A percentile compares a stretch with the other conserved stretches of the same genome.
Evolutionary conservation across 1,140 invertebrate genomes (phyloP).

Genomic region (Leptopilina boulardi): DNA sequence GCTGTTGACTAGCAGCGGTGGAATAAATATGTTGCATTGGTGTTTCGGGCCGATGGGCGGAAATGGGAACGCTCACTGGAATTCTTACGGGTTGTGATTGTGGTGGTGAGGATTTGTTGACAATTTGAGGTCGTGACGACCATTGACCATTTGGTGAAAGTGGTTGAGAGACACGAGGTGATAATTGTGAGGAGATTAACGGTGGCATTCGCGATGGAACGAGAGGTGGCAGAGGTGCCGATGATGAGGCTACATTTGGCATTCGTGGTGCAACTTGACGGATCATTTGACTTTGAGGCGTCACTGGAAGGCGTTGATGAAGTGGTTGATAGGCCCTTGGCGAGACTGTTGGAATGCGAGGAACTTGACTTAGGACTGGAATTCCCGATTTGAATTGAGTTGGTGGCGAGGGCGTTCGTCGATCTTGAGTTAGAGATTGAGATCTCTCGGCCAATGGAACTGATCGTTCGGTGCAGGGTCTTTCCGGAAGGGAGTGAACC

Average conservation of each 20-base stretch:
- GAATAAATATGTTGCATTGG: conserved; percentile 69
- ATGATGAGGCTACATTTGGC: conserved; percentile 48
- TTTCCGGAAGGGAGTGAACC: too few relatives aligned
- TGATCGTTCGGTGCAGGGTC: too few relatives aligned
- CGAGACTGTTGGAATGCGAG: conserved; percentile 57
- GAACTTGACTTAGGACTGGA: conserved; percentile 49
- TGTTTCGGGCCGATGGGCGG: conserved; percentile 63
- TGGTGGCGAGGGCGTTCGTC: conserved; percentile 46
- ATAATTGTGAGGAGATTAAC: conserved; percentile 60
- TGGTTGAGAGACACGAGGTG: conserved; percentile 61
- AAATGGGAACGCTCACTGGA: conserved; percentile 66
- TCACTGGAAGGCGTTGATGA: conserved; percentile 68
- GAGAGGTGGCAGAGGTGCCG: conserved; percentile 56
- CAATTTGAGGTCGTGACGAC: conserved; percentile 54
- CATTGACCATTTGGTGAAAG: conserved; percentile 72
- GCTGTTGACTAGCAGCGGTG: conserved; percentile 70
- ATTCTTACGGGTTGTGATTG: conserved; percentile 59
- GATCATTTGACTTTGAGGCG: conserved; percentile 66
- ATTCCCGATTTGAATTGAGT: conserved; percentile 62
- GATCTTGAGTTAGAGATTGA: not conserved
- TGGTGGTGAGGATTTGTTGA: conserved; percentile 51
- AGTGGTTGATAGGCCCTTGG: conserved; percentile 64
- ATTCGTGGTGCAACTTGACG: conserved; percentile 67
- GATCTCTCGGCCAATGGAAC: too few relatives aligned
- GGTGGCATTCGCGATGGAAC: conserved; percentile 59